Evolutionary conservation across 2,113 vertebrate species (phyloP), one percentile per base, ranked within the genome.

Genomic region (Cheirogaleus medius): DNA sequence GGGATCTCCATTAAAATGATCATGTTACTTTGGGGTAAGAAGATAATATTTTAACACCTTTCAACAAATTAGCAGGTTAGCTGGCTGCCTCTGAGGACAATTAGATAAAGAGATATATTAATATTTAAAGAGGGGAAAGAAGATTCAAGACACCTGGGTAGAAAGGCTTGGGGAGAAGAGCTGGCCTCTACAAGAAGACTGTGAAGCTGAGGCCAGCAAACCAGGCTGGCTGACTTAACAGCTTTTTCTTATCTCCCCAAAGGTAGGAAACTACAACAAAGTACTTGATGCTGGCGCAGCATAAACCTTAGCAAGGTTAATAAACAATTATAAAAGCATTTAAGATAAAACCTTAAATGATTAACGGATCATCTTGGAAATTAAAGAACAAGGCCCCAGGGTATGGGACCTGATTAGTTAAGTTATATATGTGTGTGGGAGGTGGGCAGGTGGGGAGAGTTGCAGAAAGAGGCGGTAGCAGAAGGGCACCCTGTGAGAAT

Each of bases 271-370:
- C 39, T 17, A n/a, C 68, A 96, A 71, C n/a, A 23, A 87, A 93
- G 32, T 60, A 29, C 52, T 66, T 76, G 17, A 54, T 60, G 20
- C 86, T 82, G 69, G 20, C n/a, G 60, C 23, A 86, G 32, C 78
- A 86, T 20, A 86, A 69, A 80, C 42, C 29, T 86, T 73, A n/a
- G 63, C 34, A 76, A 71, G 32, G 54, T 83, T 93, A 82, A 52
- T 58, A 66, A 94, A 42, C 20, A 82, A 81, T 56, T 77, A 82
- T 52, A 87, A 82, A 82, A 87, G 52, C 34, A 58, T 69, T 68
- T 78, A 56, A 77, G 68, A 73, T 90, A 93, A 96, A 76, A 74
- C 23, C 37, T 83, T 93, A 64, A 87, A 93, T 91, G 34, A 94
- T 83, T 93, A 87, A 97, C 66, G 47, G 58, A 63, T 88, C 81